Conservation (phyloP, 2,888 invertebrate genomes). For the Scaptomyza reducta region DNA sequence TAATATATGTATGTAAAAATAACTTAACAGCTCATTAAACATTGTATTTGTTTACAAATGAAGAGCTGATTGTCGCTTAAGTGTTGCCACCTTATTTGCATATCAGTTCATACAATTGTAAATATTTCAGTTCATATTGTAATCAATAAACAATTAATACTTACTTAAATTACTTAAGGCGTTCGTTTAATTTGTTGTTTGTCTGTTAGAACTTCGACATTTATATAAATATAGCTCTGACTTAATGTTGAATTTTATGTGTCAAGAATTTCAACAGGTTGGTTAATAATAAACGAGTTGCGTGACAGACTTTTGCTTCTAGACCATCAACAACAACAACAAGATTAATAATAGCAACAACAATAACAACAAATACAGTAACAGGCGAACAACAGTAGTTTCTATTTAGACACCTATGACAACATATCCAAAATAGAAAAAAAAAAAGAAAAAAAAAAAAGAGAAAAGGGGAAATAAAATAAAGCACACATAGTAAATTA, state of each 20-base stretch:
- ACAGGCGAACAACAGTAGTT: constrained; percentile 14
- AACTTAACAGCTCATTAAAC: background rate
- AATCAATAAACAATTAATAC: background rate
- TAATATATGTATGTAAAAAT: background rate
- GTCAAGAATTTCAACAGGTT: constrained; percentile 50
- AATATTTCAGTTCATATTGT: background rate
- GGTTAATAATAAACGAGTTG: constrained; percentile 51
- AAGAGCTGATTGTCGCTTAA: background rate
- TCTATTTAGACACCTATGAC: constrained; percentile 37
- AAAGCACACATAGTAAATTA: constrained; percentile 37
- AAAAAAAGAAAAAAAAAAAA: constrained; percentile 12
- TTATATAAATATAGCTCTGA: constrained; percentile 33
- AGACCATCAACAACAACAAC: constrained; percentile 18
- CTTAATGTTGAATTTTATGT: constrained; percentile 41
- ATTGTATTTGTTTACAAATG: background rate
- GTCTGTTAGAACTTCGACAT: background rate
- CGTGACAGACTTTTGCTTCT: constrained; percentile 32
- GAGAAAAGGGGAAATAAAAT: constrained; percentile 11
- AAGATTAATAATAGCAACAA: constrained; percentile 17
- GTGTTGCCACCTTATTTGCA: background rate
- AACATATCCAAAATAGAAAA: constrained; percentile 43
- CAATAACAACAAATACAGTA: constrained; percentile 14
- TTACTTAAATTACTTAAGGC: background rate
- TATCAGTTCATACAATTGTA: background rate
- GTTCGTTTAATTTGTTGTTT: no score